phyloP scores from a whole-genome alignment of 2,113 vertebrate species.

The Nothocercus nigrocapillus region DNA sequence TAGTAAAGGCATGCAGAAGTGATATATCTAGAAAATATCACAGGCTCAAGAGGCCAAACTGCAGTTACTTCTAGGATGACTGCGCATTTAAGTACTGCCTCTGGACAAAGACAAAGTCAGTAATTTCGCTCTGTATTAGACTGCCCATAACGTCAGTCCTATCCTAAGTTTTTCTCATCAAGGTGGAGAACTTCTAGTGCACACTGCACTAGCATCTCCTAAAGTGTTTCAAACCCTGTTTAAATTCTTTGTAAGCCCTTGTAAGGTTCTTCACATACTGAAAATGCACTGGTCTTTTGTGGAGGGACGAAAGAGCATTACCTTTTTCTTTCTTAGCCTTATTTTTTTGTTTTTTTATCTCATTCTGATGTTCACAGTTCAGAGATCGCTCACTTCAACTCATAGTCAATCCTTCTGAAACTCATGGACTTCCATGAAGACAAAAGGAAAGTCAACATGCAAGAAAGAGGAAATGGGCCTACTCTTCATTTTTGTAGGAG shows the following conservation, averaged over 20 bases:
- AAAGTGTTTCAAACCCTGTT: not conserved
- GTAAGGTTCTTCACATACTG: not conserved
- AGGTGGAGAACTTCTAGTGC: not conserved
- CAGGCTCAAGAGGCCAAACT: not conserved
- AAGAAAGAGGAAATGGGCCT: not conserved
- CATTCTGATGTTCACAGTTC: not conserved
- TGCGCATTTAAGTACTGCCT: not conserved
- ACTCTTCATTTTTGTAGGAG: not conserved
- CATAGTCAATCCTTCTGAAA: not conserved
- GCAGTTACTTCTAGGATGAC: not conserved
- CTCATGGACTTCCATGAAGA: not conserved
- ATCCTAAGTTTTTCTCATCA: not conserved
- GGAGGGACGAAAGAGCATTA: not conserved
- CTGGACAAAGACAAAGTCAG: not conserved
- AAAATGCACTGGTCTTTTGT: not conserved
- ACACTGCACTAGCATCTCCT: not conserved
- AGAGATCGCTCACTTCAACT: not conserved
- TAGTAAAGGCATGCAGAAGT: not conserved
- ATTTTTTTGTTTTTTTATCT: not conserved
- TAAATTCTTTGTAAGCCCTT: not conserved
- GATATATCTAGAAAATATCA: not conserved
- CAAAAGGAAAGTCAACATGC: not conserved
- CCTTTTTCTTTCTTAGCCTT: not conserved
- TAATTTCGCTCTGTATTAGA: not conserved
- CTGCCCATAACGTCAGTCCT: not conserved